Conservation (phyloP, 2,888 invertebrate species). For the Drosophila acutilabella region DNA sequence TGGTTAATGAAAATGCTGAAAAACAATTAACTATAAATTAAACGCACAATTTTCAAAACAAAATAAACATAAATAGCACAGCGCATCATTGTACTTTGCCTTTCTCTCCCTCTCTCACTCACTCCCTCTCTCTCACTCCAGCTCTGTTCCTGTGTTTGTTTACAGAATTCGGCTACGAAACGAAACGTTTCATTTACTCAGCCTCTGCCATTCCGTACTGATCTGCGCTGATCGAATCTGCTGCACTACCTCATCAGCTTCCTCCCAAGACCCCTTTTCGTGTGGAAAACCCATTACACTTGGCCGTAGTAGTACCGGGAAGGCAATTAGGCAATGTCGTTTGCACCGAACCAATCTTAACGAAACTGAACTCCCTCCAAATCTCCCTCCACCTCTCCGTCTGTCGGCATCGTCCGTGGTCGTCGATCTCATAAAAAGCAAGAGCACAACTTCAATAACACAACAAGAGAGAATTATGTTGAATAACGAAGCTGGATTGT, state of each 20-base stretch:
- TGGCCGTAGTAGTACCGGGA: conserved; percentile 17
- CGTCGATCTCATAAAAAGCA: conserved; percentile 65
- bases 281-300: not conserved
- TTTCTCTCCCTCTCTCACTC: conserved; percentile 14
- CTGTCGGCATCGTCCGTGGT: conserved; percentile 19
- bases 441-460: conserved; percentile 70
- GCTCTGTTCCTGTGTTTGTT: conserved; percentile 59
- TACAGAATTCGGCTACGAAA: conserved; percentile 52
- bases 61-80: conserved; percentile 76
- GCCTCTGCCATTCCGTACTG: conserved; percentile 33
- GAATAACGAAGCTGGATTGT: not conserved
- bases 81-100: conserved; percentile 67
- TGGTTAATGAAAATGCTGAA: conserved; percentile 76
- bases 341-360: conserved; percentile 42
- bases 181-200: conserved; percentile 65
- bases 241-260: conserved; percentile 5
- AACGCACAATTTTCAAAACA: conserved; percentile 79
- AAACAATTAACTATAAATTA: conserved; percentile 79
- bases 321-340: conserved; percentile 70
- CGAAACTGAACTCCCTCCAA: conserved; percentile 1
- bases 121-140: conserved; percentile 38
- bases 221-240: conserved; percentile 2
- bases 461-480: conserved; percentile 41
- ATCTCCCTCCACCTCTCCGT: not conserved
- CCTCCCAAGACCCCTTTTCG: not conserved